Conservation (phyloP, 2,888 invertebrate genomes). For the Drosophila multiciliata region DNA sequence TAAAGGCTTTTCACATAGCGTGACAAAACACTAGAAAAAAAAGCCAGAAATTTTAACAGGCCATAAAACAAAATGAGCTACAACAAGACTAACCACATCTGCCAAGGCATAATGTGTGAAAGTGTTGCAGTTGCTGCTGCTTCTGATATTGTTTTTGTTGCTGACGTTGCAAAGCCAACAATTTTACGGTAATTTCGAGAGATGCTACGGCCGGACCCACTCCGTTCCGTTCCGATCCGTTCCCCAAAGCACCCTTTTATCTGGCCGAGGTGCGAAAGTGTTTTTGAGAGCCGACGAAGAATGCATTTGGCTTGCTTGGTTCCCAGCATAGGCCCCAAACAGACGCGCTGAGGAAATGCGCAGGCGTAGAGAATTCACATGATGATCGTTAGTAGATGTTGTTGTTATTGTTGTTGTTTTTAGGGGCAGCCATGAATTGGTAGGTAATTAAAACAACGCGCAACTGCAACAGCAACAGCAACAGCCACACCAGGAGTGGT, state of each 20-base stretch:
- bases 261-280: constrained; percentile 51
- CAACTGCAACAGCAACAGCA: constrained; percentile 54
- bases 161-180: constrained; percentile 56
- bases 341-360: constrained; percentile 62
- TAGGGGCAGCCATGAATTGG: constrained; percentile 63
- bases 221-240: constrained; percentile 8
- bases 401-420: constrained; percentile 39
- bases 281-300: constrained; percentile 35
- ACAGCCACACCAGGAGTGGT: constrained; percentile 16
- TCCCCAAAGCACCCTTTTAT: constrained; percentile 1
- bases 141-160: not conserved
- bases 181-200: constrained; percentile 63
- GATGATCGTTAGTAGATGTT: constrained; percentile 70
- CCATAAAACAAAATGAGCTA: constrained; percentile 70
- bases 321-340: constrained; percentile 42
- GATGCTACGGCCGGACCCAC: constrained; percentile 37
- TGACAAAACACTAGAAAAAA: constrained; percentile 25
- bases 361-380: constrained; percentile 74
- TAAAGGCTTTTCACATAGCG: constrained; percentile 16
- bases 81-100: constrained; percentile 37
- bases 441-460: constrained; percentile 71
- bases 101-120: constrained; percentile 70
- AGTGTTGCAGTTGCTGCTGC: constrained; percentile 57
- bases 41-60: constrained; percentile 59
- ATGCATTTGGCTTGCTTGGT: constrained; percentile 49